Percentiles rank a stretch among this genome's conserved stretches.
Conservation (phyloP, 30 jellyfish, hydroid and myxozoan species). For the Hydra vulgaris region DNA sequence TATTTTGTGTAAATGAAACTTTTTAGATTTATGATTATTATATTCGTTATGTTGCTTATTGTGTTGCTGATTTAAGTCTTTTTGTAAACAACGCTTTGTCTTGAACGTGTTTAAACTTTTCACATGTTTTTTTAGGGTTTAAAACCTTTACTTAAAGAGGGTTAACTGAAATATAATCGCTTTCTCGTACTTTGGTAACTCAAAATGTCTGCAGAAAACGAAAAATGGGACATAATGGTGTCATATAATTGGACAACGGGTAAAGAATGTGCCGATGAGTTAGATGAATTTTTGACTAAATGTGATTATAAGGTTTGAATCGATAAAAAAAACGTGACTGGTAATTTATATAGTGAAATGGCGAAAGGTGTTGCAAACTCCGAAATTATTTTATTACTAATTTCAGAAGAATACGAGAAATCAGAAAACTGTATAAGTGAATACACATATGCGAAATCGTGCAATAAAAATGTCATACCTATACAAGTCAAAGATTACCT, state of each 20-base stretch:
- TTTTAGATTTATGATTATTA: not conserved
- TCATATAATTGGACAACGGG: conserved; percentile 14
- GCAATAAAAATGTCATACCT: conserved; percentile 12
- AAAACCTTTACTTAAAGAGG: not conserved
- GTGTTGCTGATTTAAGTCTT: not conserved
- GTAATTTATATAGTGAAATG: conserved; percentile 16
- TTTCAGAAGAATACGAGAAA: conserved; percentile 14
- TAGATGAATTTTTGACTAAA: not conserved
- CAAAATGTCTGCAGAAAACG: not conserved
- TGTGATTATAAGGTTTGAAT: conserved; percentile 15
- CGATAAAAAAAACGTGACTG: conserved; percentile 14
- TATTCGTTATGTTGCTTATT: not conserved
- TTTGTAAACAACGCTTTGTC: not conserved
- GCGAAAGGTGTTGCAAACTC: conserved; percentile 14
- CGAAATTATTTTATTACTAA: not conserved
- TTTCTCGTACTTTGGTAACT: not conserved
- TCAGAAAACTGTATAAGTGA: conserved; percentile 11
- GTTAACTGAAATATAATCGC: not conserved
- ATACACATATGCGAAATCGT: conserved; percentile 10
- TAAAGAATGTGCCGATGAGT: not conserved
- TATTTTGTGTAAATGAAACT: not conserved
- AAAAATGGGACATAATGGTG: conserved; percentile 16
- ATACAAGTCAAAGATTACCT: conserved; percentile 14
- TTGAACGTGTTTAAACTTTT: not conserved
- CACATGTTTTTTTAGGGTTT: not conserved